These are phyloP conservation scores for Malaclemys terrapin DNA, from an alignment of 2,113 vertebrate genomes.

Conservation along the genomic window DNA sequence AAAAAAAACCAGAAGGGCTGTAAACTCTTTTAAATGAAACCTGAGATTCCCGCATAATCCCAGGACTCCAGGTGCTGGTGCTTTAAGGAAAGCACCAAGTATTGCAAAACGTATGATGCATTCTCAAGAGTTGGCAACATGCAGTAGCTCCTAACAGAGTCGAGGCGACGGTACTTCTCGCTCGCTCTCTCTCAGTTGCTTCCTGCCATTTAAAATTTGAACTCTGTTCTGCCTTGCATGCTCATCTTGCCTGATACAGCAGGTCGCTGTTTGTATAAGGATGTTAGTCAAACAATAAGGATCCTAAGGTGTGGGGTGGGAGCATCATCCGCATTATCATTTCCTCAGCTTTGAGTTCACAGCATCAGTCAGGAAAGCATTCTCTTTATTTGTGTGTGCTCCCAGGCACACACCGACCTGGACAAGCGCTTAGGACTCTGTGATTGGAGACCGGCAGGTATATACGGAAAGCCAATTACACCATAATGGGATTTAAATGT, in stretches of 20 bases:
- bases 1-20: too few relatives aligned
- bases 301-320: not conserved
- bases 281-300: accelerated
- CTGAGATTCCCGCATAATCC: not conserved
- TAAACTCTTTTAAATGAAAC: not conserved
- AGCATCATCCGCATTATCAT: not conserved
- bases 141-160: not conserved
- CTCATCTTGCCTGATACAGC: too few relatives aligned
- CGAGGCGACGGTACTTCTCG: not conserved
- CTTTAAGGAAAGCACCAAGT: not conserved
- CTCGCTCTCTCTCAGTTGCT: accelerated
- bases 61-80: not conserved
- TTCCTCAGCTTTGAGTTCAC: not conserved
- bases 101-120: not conserved
- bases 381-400: not conserved
- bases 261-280: not conserved
- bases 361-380: accelerated
- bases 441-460: not conserved
- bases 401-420: not conserved
- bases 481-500: not conserved
- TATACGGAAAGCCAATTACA: constrained; percentile 18
- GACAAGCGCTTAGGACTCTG: not conserved
- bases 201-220: not conserved
- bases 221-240: too few relatives aligned
- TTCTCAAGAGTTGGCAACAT: not conserved